Evolutionary conservation across 2,113 vertebrate species (phyloP).

Genomic region (Phyllostomus hastatus): DNA sequence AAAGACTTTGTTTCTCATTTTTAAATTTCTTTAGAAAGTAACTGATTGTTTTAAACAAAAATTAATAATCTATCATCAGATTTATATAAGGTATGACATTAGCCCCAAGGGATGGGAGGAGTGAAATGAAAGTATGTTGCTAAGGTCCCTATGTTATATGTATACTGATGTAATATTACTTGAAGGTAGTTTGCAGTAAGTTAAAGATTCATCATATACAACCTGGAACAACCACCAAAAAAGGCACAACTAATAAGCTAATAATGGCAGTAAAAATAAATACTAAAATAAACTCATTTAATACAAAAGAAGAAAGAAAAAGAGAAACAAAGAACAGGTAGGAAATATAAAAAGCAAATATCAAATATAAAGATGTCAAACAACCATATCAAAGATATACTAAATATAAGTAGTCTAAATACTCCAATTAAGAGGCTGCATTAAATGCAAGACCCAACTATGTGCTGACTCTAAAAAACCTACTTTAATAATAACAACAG

Average conservation of each 20-base stretch:
- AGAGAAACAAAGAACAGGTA: background rate
- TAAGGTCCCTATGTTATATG: background rate
- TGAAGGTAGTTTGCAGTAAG: background rate
- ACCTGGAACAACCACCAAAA: background rate
- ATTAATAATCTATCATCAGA: background rate
- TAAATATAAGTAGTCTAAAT: conserved; percentile 19
- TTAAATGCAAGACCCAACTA: background rate
- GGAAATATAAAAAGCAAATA: conserved; percentile 1
- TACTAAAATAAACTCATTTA: conserved; percentile 11
- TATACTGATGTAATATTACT: background rate
- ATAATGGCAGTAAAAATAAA: background rate
- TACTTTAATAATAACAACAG: background rate
- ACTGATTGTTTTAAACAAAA: conserved; percentile 34
- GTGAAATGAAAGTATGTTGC: background rate
- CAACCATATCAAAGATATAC: background rate
- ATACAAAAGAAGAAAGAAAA: background rate
- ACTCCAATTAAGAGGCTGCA: conserved; percentile 7
- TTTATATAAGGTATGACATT: background rate
- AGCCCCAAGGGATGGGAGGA: background rate
- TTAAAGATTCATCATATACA: background rate
- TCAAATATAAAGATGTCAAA: conserved; percentile 9
- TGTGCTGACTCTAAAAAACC: background rate
- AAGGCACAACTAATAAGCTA: background rate
- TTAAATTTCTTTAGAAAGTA: conserved; percentile 3
- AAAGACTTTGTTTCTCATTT: background rate